Percentiles rank a stretch among this genome's conserved stretches.
phyloP scores from a whole-genome alignment of 2,888 invertebrate species.

The Seira musarum region DNA sequence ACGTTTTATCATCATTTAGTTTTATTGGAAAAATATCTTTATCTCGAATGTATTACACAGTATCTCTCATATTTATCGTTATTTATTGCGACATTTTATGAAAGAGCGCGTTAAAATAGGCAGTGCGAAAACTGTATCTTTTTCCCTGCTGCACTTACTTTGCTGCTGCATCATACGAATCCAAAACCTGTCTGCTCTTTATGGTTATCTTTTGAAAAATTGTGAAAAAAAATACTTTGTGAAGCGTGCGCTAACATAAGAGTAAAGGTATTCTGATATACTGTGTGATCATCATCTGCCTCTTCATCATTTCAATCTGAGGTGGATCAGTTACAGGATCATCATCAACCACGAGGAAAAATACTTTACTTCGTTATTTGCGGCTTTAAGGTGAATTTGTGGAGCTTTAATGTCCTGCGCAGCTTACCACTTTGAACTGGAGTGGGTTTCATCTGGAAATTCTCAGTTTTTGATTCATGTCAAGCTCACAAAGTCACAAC shows the following conservation, averaged over 20 bases:
- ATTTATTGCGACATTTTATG: constrained; percentile 3
- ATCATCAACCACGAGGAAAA: not conserved
- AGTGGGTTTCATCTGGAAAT: constrained; percentile 44
- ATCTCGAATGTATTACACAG: not conserved
- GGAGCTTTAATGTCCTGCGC: too few species aligned
- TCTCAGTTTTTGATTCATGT: constrained; percentile 33
- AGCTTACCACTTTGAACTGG: constrained; percentile 17
- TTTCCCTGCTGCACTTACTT: too few species aligned
- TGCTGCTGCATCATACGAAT: not conserved
- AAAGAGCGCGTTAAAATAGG: not conserved
- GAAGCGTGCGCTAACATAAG: not conserved
- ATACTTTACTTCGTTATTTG: too few species aligned
- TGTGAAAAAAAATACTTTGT: not conserved
- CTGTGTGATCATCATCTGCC: too few species aligned
- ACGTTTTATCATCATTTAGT: constrained; percentile 1
- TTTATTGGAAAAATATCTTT: constrained; percentile 6
- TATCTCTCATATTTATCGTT: constrained; percentile 7
- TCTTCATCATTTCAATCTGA: too few species aligned
- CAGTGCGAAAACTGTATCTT: not conserved
- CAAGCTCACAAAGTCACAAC: constrained; percentile 10
- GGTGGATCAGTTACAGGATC: too few species aligned
- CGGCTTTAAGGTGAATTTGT: too few species aligned
- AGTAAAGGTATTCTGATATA: too few species aligned
- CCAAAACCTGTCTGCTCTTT: constrained; percentile 1
- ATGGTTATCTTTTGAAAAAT: not conserved